Conservation (phyloP, 2,113 vertebrate species). For the Syngnathus typhle region DNA sequence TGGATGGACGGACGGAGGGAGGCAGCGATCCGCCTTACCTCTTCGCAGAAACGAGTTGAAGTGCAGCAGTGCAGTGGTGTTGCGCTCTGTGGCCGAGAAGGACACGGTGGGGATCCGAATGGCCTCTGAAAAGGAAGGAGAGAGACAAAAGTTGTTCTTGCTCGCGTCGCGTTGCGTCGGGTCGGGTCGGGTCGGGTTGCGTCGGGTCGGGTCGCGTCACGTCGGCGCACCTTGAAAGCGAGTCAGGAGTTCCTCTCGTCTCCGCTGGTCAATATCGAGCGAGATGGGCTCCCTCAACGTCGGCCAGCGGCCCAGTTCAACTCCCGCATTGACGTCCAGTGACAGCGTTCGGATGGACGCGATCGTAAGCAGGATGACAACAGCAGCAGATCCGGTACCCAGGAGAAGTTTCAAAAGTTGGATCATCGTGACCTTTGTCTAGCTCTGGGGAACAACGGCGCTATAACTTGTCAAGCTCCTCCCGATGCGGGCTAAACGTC, state of each 20-base stretch:
- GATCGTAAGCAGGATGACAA: slow-evolving; percentile 37
- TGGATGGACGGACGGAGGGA: too few species aligned
- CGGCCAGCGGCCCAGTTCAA: slow-evolving; percentile 62
- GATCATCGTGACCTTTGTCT: slow-evolving; percentile 1
- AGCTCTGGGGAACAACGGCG: neutral
- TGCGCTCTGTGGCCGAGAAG: slow-evolving; percentile 60
- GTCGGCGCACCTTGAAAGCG: slow-evolving; percentile 60
- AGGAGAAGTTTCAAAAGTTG: slow-evolving; percentile 46
- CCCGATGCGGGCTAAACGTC: neutral
- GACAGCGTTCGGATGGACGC: slow-evolving; percentile 57
- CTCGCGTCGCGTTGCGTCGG: too few species aligned
- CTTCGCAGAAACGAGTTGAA: slow-evolving; percentile 74
- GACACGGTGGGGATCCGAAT: slow-evolving; percentile 86
- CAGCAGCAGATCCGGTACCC: slow-evolving; percentile 11
- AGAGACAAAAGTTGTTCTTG: neutral
- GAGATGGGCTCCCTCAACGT: slow-evolving; percentile 35
- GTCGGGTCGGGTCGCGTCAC: too few species aligned
- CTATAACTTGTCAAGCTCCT: neutral
- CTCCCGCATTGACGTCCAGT: slow-evolving; percentile 60
- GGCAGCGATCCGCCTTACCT: slow-evolving; percentile 63
- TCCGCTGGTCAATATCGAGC: slow-evolving; percentile 35
- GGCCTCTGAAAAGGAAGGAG: slow-evolving; percentile 67
- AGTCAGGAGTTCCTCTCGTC: slow-evolving; percentile 46
- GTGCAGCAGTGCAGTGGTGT: slow-evolving; percentile 78
- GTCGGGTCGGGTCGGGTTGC: too few species aligned